Evolutionary conservation across 2,888 invertebrate genomes (phyloP).

Genomic region (Belgica antarctica): DNA sequence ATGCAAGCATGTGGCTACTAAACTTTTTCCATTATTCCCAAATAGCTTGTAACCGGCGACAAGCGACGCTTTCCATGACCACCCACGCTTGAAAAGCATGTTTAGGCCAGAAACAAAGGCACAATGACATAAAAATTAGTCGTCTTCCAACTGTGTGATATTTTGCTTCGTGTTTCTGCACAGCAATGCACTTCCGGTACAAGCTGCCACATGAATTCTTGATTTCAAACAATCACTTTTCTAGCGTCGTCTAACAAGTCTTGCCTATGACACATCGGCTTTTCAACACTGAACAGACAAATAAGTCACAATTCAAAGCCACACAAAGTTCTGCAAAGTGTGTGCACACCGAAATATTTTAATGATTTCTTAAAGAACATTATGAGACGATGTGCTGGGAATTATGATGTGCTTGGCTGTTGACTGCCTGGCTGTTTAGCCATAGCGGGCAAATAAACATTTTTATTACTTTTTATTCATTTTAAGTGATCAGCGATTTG

Average conservation of each 20-base stretch:
- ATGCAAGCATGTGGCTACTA: not conserved
- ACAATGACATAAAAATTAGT: not conserved
- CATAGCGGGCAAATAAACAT: not conserved
- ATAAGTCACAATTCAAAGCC: not conserved
- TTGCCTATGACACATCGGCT: too few species aligned
- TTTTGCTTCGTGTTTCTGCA: too few species aligned
- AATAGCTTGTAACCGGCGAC: too few species aligned
- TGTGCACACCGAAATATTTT: slow-evolving; percentile 8
- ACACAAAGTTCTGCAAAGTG: not conserved
- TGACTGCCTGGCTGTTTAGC: not conserved
- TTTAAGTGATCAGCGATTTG: slow-evolving; percentile 32
- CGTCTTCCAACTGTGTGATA: not conserved
- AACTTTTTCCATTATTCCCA: not conserved
- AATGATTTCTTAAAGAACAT: slow-evolving; percentile 15
- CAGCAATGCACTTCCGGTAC: slow-evolving; percentile 11
- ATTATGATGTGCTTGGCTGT: not conserved
- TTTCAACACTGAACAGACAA: not conserved
- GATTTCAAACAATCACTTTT: not conserved
- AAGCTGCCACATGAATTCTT: not conserved
- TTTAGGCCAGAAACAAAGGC: too few species aligned
- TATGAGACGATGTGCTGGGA: not conserved
- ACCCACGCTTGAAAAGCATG: not conserved
- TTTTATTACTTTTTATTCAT: slow-evolving; percentile 32
- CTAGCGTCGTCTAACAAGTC: not conserved
- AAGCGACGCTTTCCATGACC: not conserved